phyloP scores from a whole-genome alignment of 53 echinoderm and acorn worm genomes.

The Luidia sarsii region DNA sequence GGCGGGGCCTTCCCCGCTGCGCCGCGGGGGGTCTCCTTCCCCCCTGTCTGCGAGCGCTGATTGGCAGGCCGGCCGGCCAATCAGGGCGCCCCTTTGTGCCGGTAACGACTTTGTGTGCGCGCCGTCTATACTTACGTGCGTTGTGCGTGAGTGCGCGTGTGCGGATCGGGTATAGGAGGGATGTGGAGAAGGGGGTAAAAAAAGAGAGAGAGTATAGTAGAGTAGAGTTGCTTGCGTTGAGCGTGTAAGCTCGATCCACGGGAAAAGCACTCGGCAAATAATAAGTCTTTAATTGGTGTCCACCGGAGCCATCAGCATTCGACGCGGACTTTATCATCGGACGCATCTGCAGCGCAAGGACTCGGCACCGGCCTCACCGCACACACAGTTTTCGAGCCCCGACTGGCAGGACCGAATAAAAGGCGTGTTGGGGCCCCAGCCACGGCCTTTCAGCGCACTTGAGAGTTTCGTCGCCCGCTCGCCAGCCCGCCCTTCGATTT shows the following conservation, averaged over 20 bases:
- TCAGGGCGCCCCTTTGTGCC: background rate
- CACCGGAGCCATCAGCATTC: conserved; percentile 58
- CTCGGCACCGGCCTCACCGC: no score
- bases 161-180: no score
- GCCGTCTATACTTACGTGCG: no score
- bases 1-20: conserved; percentile 42
- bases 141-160: no score
- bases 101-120: no score
- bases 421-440: conserved; percentile 29
- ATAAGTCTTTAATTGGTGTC: conserved; percentile 68
- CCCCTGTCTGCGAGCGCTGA: conserved; percentile 35
- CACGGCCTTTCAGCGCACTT: conserved; percentile 43
- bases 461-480: conserved; percentile 59
- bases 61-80: conserved; percentile 45
- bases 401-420: conserved; percentile 2
- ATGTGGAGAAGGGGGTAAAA: no score
- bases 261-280: conserved; percentile 50
- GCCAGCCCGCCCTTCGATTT: conserved; percentile 56
- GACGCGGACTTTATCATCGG: conserved; percentile 53
- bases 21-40: conserved; percentile 2
- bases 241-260: conserved; percentile 29
- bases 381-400: conserved; percentile 35
- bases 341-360: conserved; percentile 50
- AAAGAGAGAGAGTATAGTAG: no score
- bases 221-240: conserved; percentile 14